Percentiles rank a stretch among this genome's conserved stretches.
These are phyloP conservation scores for Pheosia gnoma DNA, from an alignment of 2,888 invertebrate genomes.

Conservation along the genomic window DNA sequence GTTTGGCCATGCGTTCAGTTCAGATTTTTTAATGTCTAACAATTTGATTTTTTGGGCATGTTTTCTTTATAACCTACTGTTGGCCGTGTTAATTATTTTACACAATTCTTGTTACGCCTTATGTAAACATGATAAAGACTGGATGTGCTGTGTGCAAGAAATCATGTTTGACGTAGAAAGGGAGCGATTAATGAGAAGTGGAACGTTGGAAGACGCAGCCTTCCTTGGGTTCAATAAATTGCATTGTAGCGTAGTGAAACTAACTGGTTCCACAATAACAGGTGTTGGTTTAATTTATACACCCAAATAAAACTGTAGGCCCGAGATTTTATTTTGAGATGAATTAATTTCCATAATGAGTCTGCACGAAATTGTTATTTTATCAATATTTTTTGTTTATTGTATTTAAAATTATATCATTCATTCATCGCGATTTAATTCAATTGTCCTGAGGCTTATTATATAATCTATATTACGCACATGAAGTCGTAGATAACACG, in stretches of 20 bases:
- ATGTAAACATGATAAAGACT: conserved; percentile 5
- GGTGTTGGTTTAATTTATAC: conserved; percentile 3
- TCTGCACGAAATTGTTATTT: neutral
- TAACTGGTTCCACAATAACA: conserved; percentile 5
- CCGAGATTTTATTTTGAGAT: neutral
- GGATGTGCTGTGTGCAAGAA: conserved; percentile 37
- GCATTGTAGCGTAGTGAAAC: conserved; percentile 5
- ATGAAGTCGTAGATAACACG: neutral
- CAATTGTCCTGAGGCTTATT: too few species aligned
- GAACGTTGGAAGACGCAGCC: conserved; percentile 14
- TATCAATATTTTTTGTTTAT: neutral
- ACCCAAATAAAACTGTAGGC: neutral
- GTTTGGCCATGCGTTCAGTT: too few species aligned
- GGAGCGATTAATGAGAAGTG: conserved; percentile 39
- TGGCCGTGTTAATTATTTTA: too few species aligned
- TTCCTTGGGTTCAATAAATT: conserved; percentile 5
- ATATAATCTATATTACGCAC: neutral
- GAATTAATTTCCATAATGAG: neutral
- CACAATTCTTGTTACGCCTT: too few species aligned
- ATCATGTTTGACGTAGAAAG: conserved; percentile 55
- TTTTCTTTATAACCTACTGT: too few species aligned
- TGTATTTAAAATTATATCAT: too few species aligned
- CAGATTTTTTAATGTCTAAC: too few species aligned
- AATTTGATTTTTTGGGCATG: too few species aligned
- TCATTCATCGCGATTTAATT: too few species aligned